These are phyloP conservation scores for Spea multiplicata DNA, from an alignment of 2,113 vertebrate species.

Conservation along the genomic window DNA sequence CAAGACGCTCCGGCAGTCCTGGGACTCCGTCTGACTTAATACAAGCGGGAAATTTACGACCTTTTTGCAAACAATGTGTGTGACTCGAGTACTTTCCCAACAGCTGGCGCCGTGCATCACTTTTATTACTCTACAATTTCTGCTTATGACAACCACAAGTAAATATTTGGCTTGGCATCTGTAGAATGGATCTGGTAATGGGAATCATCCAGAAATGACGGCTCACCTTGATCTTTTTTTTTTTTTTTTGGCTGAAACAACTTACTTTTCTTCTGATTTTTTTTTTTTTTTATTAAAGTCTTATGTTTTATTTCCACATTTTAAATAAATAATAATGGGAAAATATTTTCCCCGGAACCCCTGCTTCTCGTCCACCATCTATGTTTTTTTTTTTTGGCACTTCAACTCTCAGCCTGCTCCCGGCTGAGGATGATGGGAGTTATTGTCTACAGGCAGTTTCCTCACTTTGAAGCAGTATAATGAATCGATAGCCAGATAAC, in stretches of 20 bases:
- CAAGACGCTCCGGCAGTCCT: constrained; percentile 24
- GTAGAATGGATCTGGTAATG: constrained; percentile 35
- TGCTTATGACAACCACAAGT: constrained; percentile 39
- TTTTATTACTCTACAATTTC: constrained; percentile 41
- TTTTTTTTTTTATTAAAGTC: background rate
- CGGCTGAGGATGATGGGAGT: background rate
- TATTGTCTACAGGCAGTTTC: too few relatives aligned
- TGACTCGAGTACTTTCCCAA: constrained; percentile 24
- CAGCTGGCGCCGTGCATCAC: constrained; percentile 39
- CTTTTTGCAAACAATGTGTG: constrained; percentile 30
- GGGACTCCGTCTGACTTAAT: constrained; percentile 16
- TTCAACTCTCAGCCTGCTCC: too few relatives aligned
- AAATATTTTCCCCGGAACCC: too few relatives aligned
- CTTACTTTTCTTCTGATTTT: constrained; percentile 6
- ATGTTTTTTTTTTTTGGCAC: background rate
- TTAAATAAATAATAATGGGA: too few relatives aligned
- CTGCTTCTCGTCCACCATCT: background rate
- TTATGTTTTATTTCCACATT: background rate
- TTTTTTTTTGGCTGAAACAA: background rate
- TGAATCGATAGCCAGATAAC: background rate
- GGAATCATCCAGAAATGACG: constrained; percentile 31
- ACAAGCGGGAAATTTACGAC: constrained; percentile 37
- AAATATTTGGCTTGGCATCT: constrained; percentile 45
- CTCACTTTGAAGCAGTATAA: too few relatives aligned
- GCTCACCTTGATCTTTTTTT: background rate